Percentiles rank a stretch among this genome's conserved stretches.
These are phyloP conservation scores for Eriosoma lanigerum DNA, from an alignment of 1,140 invertebrate genomes.

Conservation along the genomic window DNA sequence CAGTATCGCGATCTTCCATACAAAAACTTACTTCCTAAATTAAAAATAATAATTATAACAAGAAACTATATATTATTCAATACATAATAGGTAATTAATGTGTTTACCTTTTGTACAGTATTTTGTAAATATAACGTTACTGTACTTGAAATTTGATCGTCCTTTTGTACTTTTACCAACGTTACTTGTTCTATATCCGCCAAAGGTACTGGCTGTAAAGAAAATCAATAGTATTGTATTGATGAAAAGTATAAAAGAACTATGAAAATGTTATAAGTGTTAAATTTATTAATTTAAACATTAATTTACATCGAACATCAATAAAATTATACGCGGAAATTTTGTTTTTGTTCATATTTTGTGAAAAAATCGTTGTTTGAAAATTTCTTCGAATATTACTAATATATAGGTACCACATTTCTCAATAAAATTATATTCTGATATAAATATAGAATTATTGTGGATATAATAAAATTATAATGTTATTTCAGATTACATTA, in stretches of 20 bases:
- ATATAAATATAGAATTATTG: neutral
- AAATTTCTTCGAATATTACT: neutral
- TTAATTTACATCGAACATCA: neutral
- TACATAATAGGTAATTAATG: neutral
- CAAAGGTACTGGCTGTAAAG: conserved; percentile 71
- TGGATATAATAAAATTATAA: no score
- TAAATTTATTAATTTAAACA: neutral
- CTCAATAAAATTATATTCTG: neutral
- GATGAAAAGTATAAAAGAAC: neutral
- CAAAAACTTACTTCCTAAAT: conserved; percentile 69
- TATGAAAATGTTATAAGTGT: neutral
- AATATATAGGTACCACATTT: neutral
- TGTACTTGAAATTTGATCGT: conserved; percentile 72
- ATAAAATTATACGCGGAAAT: neutral
- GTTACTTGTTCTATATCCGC: conserved; percentile 78
- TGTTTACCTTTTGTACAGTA: conserved; percentile 55
- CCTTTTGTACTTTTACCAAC: conserved; percentile 69
- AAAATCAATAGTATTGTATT: conserved; percentile 48
- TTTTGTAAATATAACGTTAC: conserved; percentile 65
- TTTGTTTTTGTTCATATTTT: conserved; percentile 17
- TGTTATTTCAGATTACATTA: no score
- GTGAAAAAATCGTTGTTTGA: neutral
- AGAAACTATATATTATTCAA: no score
- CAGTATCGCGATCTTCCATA: conserved; percentile 82
- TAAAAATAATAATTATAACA: no score